These are phyloP conservation scores for Colinus virginianus DNA, from an alignment of 2,113 vertebrate genomes.

Conservation along the genomic window DNA sequence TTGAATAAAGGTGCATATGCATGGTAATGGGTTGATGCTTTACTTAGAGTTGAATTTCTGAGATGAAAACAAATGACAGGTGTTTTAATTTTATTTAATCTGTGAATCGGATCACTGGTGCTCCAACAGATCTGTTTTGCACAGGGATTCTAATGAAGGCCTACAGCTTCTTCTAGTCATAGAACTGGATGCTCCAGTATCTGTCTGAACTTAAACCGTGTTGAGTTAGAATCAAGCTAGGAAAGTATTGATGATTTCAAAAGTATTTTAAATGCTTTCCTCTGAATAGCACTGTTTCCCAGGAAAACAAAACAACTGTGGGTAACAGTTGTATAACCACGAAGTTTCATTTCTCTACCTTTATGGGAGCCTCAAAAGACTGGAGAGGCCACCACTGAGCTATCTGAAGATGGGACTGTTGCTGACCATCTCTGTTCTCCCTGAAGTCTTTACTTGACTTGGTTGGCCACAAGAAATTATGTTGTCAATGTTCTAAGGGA, in stretches of 20 bases:
- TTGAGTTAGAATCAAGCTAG: background rate
- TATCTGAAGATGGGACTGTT: background rate
- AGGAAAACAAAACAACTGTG: background rate
- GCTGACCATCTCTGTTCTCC: background rate
- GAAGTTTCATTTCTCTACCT: background rate
- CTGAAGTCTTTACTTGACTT: background rate
- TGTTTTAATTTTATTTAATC: background rate
- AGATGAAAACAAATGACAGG: background rate
- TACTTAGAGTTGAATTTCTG: background rate
- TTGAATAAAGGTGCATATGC: rapidly evolving
- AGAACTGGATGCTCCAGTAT: background rate
- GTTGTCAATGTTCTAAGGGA: background rate
- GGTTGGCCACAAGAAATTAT: background rate
- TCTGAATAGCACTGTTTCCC: background rate
- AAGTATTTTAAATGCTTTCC: background rate
- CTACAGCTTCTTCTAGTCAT: background rate
- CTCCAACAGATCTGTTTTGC: background rate
- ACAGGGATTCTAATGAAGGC: background rate
- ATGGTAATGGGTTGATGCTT: background rate
- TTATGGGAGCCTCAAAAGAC: background rate
- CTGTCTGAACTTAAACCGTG: background rate
- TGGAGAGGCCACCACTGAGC: background rate
- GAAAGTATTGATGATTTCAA: background rate
- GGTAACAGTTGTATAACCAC: background rate
- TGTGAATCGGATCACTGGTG: background rate